phyloP scores from a whole-genome alignment of 2,113 vertebrate genomes.

The Promerops cafer region DNA sequence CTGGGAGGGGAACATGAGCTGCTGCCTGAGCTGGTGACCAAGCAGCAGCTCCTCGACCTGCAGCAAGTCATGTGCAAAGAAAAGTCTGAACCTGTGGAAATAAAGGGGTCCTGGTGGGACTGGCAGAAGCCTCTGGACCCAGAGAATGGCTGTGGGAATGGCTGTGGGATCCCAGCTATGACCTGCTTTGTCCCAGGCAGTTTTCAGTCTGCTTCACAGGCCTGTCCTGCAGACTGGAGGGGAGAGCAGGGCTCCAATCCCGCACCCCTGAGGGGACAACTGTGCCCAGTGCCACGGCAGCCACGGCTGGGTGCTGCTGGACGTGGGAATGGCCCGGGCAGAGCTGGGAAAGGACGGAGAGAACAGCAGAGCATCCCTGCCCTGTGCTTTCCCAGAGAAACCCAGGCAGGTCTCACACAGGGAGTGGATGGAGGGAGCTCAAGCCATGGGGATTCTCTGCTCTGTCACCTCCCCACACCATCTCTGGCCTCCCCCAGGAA shows the following conservation, averaged over 20 bases:
- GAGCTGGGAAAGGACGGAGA: not conserved
- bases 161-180: not conserved
- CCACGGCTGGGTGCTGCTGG: not conserved
- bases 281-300: not conserved
- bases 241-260: not conserved
- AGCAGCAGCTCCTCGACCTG: not conserved
- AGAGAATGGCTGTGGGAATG: not conserved
- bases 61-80: not conserved
- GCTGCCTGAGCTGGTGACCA: not conserved
- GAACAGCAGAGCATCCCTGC: not conserved
- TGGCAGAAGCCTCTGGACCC: not conserved
- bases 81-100: not conserved
- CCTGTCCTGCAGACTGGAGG: not conserved
- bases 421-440: not conserved
- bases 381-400: not conserved
- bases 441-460: not conserved
- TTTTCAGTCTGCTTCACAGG: not conserved
- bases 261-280: not conserved
- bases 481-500: not conserved
- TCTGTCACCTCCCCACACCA: not conserved
- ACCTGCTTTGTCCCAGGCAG: not conserved
- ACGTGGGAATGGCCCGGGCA: not conserved
- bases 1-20: not conserved
- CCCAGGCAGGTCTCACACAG: rapidly evolving
- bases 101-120: not conserved